These are phyloP conservation scores for Clarias laeviceps DNA, from an alignment of 2,797 vertebrate species.

Conservation along the genomic window DNA sequence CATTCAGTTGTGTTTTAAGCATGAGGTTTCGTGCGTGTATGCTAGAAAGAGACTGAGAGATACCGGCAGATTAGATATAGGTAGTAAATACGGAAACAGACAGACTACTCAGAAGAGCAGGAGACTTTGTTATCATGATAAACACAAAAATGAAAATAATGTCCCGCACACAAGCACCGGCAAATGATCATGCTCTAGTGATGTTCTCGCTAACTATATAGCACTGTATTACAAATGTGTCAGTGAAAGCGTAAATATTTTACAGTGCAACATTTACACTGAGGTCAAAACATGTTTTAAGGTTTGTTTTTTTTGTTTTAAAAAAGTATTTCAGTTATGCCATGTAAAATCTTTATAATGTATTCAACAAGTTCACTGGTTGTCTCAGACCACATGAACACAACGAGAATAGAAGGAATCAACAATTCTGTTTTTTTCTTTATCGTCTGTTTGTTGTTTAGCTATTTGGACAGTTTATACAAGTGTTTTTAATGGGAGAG, in stretches of 20 bases:
- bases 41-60: conserved; percentile 39
- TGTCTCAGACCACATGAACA: neutral
- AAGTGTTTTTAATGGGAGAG: neutral
- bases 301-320: neutral
- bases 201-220: neutral
- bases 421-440: neutral
- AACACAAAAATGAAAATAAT: conserved; percentile 33
- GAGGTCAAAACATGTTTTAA: neutral
- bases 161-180: conserved; percentile 20
- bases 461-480: neutral
- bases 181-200: neutral
- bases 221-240: no score
- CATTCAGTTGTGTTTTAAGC: conserved; percentile 29
- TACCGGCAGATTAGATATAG: conserved; percentile 57
- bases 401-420: neutral
- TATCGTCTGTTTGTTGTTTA: neutral
- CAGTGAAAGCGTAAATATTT: neutral
- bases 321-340: neutral
- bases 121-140: conserved; percentile 65
- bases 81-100: conserved; percentile 61
- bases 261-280: neutral
- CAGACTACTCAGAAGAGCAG: conserved; percentile 52
- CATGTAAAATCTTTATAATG: neutral
- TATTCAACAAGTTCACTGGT: neutral
- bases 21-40: neutral